Evolutionary conservation across 1,140 invertebrate species (phyloP), one percentile per base, ranked within the genome.

Genomic region (Scaptomyza pallida): DNA sequence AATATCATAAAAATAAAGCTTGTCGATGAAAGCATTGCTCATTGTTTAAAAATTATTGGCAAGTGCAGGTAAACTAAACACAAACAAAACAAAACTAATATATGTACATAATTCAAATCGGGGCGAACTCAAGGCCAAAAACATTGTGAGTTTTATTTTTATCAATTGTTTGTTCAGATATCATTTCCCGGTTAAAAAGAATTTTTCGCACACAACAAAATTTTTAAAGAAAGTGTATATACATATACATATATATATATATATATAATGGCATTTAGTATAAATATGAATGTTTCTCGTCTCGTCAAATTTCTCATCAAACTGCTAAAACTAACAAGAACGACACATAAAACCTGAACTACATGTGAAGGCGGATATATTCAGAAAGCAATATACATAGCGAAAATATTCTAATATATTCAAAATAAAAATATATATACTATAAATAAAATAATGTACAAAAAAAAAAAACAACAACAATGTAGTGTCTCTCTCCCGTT

Each of bases 351-450:
- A 21, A 16, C 9, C n/a, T n/a, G n/a, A 35, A 12, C 10, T 12
- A n/a, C 6, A 33, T 64, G 13, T 10, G 30, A 70, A 70, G 60
- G 67, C 67, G 67, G 67, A 71, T 65, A 71, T 65, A 71, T 65
- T 65, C 52, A 45, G 41, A 13, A 30, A n/a, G 26, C n/a, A 35
- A 35, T 43, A 59, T 40, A 65, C 57, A 65, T 71, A 65, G 68
- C 51, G 9, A 30, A 60, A 68, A 40, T 59, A 67, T 72, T 67
- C 62, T 60, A 72, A 59, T 71, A 56, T 71, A 57, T 65, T 52
- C 68, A 19, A 59, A 15, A 51, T 40, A 37, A 51, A 67, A 23
- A 30, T 4, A 21, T 2, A 19, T 47, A 62, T n/a, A n/a, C n/a
- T n/a, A n/a, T 52, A 48, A 19, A 48, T 3, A 55, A 70, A 70